phyloP scores from a whole-genome alignment of 2,888 invertebrate genomes.

The Netelia melanura region DNA sequence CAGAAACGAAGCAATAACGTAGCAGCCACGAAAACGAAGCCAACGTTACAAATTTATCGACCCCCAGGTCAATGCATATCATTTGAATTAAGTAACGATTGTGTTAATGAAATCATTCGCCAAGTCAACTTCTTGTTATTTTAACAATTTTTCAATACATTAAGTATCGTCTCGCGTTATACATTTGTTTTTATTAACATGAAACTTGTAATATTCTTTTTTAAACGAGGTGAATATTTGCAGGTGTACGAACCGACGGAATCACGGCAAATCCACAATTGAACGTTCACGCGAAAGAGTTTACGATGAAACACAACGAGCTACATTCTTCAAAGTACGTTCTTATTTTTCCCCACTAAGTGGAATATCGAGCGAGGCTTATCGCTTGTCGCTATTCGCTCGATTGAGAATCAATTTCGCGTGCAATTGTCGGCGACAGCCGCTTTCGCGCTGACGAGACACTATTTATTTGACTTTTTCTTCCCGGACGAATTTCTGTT shows the following conservation, averaged over 20 bases:
- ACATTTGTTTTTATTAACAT: too few species aligned
- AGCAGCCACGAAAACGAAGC: slow-evolving; percentile 90
- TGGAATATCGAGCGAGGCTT: too few species aligned
- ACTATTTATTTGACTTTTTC: not conserved
- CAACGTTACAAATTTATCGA: slow-evolving; percentile 94
- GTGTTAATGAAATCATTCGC: not conserved
- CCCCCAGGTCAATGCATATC: slow-evolving; percentile 90
- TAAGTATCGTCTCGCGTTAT: too few species aligned
- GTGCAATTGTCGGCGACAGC: not conserved
- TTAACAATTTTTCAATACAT: too few species aligned
- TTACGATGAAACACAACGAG: slow-evolving; percentile 91
- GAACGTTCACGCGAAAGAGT: slow-evolving; percentile 96
- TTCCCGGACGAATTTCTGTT: not conserved
- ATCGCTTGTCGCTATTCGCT: too few species aligned
- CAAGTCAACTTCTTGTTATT: too few species aligned
- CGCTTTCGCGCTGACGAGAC: not conserved
- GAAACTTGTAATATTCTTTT: too few species aligned
- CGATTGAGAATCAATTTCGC: not conserved
- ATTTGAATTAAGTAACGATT: not conserved
- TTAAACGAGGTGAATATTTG: slow-evolving; percentile 33
- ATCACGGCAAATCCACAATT: slow-evolving; percentile 88
- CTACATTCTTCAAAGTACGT: slow-evolving; percentile 83
- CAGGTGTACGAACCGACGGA: slow-evolving; percentile 88
- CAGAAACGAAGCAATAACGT: slow-evolving; percentile 92
- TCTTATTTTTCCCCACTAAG: not conserved